These are phyloP conservation scores for Guaruba guarouba DNA, from an alignment of 2,113 vertebrate species.

Conservation along the genomic window DNA sequence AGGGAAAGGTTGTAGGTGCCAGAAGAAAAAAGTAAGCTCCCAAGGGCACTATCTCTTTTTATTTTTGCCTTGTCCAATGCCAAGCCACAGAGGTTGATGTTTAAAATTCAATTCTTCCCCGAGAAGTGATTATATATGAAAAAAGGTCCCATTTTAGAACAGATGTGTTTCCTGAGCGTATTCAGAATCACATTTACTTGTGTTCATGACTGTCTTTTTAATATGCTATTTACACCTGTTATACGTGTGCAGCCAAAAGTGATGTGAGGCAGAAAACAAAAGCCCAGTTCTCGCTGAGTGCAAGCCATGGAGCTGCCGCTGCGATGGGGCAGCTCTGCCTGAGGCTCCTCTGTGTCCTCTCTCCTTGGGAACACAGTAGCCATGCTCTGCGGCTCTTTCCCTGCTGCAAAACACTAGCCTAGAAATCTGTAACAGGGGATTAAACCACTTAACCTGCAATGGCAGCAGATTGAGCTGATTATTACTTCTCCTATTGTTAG, in stretches of 20 bases:
- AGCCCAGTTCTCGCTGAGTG: accelerated
- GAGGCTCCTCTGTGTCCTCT: background rate
- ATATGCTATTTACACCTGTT: background rate
- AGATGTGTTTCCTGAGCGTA: background rate
- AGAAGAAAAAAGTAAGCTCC: slow-evolving; percentile 48
- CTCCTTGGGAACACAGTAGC: background rate
- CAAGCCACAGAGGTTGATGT: background rate
- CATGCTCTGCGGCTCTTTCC: background rate
- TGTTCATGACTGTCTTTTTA: background rate
- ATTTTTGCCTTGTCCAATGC: slow-evolving; percentile 12
- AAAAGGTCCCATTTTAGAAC: background rate
- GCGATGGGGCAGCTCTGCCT: background rate
- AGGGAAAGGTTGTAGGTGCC: slow-evolving; percentile 4
- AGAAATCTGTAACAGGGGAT: background rate
- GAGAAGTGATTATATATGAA: background rate
- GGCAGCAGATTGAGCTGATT: background rate
- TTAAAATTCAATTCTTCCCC: slow-evolving; percentile 2
- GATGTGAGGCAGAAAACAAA: background rate
- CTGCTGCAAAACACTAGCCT: background rate
- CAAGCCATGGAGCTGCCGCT: background rate
- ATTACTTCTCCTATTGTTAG: background rate
- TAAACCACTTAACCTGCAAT: background rate
- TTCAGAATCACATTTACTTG: background rate
- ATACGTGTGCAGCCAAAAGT: background rate
- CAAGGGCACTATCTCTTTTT: background rate